phyloP scores from a whole-genome alignment of 2,888 invertebrate species.

The Heliconius ethilla region DNA sequence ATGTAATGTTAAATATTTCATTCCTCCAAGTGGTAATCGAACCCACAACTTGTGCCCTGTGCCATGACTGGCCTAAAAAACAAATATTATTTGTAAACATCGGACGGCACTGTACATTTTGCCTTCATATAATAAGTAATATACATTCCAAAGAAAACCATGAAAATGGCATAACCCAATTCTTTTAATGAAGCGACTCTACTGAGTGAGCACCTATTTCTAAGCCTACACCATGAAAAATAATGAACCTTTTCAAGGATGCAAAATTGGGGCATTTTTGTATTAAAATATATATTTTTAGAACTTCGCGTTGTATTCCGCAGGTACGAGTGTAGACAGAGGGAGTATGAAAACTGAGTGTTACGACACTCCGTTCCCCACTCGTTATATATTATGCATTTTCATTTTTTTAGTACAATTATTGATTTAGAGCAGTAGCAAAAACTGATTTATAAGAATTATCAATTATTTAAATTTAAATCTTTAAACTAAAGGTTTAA shows the following conservation, averaged over 20 bases:
- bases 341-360: no score
- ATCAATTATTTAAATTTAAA: no score
- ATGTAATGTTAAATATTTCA: no score
- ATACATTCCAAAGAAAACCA: background rate
- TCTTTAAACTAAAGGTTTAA: no score
- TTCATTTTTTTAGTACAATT: no score
- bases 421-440: no score
- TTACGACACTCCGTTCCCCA: no score
- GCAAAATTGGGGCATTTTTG: background rate
- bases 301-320: no score
- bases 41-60: no score
- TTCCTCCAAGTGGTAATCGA: no score
- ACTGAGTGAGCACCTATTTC: background rate
- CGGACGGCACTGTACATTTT: background rate
- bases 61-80: background rate
- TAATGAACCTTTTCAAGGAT: background rate
- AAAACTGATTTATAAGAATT: no score
- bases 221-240: background rate
- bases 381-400: no score
- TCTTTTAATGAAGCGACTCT: background rate
- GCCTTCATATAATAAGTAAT: background rate
- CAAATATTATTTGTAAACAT: background rate
- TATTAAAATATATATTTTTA: background rate
- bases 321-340: background rate
- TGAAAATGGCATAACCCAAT: conserved; percentile 1